phyloP scores from a whole-genome alignment of 1,140 invertebrate genomes.

The Drosophila lacteicornis region DNA sequence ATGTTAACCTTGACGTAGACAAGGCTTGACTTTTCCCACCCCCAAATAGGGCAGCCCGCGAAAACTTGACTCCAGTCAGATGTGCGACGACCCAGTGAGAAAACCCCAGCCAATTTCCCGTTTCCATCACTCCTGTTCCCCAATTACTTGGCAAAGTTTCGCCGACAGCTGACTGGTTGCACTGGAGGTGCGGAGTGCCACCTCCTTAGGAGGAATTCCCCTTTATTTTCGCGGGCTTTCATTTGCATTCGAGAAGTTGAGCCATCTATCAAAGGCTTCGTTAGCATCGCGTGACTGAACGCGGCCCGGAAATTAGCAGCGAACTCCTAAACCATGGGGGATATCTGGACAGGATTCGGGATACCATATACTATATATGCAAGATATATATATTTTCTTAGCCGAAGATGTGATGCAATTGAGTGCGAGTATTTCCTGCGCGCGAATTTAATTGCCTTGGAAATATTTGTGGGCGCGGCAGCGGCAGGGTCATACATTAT shows the following conservation, averaged over 20 bases:
- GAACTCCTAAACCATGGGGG: constrained; percentile 3
- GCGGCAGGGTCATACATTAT: constrained; percentile 40
- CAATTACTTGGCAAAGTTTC: constrained; percentile 75
- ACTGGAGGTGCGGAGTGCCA: neutral
- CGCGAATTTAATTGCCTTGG: constrained; percentile 41
- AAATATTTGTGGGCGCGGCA: constrained; percentile 59
- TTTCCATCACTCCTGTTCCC: constrained; percentile 51
- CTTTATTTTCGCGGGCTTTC: constrained; percentile 10
- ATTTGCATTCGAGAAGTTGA: constrained; percentile 46
- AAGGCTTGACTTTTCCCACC: neutral
- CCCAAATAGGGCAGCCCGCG: neutral
- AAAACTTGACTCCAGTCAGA: constrained; percentile 19
- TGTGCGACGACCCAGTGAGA: constrained; percentile 22
- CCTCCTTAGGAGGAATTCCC: neutral
- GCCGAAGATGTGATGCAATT: constrained; percentile 46
- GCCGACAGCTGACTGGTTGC: constrained; percentile 50
- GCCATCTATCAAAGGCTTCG: constrained; percentile 69
- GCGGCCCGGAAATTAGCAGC: constrained; percentile 43
- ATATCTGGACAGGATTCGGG: constrained; percentile 11
- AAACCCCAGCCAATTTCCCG: constrained; percentile 60
- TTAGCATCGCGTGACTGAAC: constrained; percentile 76
- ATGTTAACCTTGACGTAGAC: constrained; percentile 41
- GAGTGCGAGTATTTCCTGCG: constrained; percentile 8
- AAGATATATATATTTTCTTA: constrained; percentile 12
- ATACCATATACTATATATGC: neutral